These are phyloP conservation scores for Onchidella celtica DNA, from an alignment of 2,888 invertebrate species.

Conservation along the genomic window DNA sequence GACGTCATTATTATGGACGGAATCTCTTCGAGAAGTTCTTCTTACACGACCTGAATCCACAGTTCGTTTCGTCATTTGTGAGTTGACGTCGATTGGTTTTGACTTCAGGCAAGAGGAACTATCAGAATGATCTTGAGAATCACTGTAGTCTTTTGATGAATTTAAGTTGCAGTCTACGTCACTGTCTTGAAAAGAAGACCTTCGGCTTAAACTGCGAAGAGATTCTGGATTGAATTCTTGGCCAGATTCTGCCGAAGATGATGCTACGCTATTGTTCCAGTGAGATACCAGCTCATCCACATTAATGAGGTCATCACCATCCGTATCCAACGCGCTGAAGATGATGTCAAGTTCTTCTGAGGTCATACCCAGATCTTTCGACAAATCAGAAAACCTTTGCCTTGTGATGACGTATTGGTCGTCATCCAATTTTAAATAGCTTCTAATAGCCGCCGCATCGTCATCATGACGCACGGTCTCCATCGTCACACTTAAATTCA, in stretches of 20 bases:
- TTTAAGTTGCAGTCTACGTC: neutral
- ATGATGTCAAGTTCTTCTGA: conserved; percentile 67
- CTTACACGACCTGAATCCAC: neutral
- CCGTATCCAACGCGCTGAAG: conserved; percentile 66
- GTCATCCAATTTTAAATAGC: neutral
- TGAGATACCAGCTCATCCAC: conserved; percentile 51
- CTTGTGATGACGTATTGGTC: conserved; percentile 51
- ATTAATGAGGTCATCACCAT: conserved; percentile 69
- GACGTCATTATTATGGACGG: neutral
- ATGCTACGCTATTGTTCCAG: neutral
- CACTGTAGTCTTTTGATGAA: neutral
- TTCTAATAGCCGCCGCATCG: neutral
- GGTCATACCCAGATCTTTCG: conserved; percentile 60
- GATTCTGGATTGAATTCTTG: neutral
- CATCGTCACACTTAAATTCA: too few species aligned
- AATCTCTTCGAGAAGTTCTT: neutral
- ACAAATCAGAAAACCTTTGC: conserved; percentile 57
- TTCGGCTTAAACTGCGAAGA: neutral
- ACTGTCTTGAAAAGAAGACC: neutral
- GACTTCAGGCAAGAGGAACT: too few species aligned
- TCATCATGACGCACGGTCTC: neutral
- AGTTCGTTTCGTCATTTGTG: neutral
- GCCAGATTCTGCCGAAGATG: neutral
- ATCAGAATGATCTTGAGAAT: too few species aligned
- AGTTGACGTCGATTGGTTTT: too few species aligned